Evolutionary conservation across 2,113 vertebrate species (phyloP), one percentile per base, ranked within the genome.

Genomic region (Phalacrocorax pelagicus): DNA sequence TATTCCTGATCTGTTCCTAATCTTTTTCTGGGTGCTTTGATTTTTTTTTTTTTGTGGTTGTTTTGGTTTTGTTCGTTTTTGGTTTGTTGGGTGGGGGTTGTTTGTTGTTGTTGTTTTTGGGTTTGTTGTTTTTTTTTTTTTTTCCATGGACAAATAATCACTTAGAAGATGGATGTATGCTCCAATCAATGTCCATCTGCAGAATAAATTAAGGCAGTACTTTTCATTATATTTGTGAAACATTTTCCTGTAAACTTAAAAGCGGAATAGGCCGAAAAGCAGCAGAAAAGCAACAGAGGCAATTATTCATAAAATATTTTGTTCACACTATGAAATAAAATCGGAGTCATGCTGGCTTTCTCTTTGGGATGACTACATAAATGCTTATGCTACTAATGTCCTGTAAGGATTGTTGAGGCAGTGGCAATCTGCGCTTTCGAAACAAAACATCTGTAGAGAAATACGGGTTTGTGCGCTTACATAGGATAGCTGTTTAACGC

Each of bases 241-340:
- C 2, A 26, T 85, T 95, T 91, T 94, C 63, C 30, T 91, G 19
- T 90, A 86, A 83, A 52, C 46, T 82, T 92, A 67, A 91, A 88
- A 66, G 44, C 20, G 83, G 83, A 78, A 15, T 65, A 74, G 63
- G 27, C 78, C 57, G 44, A 75, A 78, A 71, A 96, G 22, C 42
- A 78, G 63, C 40, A 65, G 47, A 95, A 95, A 95, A 90, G 38
- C 32, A 78, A 29, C 59, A 40, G 55, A 81, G 72, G 40, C 63
- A 95, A 91, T 92, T 81, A 47, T 80, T 95, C 24, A 54, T 78
- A 49, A 78, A 81, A 79, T 42, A 15, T 15, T 81, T 95, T 92
- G 47, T 93, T 93, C 36, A 55, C 46, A 22, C 24, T 54, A 11
- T 74, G 38, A 95, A 69, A 81, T 74, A 85, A 74, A 89, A 71